Base-by-base conservation (phyloP, 1,140 invertebrate species). In the Drosophila pectinifera region DNA sequence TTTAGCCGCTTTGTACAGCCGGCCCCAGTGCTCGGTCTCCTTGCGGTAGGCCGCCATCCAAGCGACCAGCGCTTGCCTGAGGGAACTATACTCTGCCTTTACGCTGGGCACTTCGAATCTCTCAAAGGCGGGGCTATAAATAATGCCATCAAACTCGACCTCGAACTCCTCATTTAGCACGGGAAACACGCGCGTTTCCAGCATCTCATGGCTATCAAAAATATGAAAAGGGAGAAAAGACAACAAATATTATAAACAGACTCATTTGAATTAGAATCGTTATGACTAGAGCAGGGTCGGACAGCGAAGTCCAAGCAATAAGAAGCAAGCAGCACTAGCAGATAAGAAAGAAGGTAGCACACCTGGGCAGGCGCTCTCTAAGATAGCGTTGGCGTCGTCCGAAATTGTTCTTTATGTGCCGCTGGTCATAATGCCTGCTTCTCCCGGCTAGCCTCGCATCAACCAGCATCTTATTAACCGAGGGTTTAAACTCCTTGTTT, bases 361-460 rank as follows among this genome's bases (percentile, higher is more conserved):
- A 83, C 80, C 51, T 68, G 13, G 80, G 80, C 22, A 83, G 34
- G 5, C 42, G 48, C 34, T 83, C 80, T 5, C 80, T 54, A 4
- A 84, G 26, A 31, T 80, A 83, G 7, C 80, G 80, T 4, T 72
- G 0, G 4, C 81, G 56, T 7, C 42, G 48, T 13, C 80, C 80
- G 0, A 34, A 53, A 20, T 84, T 26, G 0, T n/a, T n/a, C 0
- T 46, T 3, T 0, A 55, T 31, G 0, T 4, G 0, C 14, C 11
- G 0, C 8, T 28, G 11, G 14, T 4, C 26, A 16, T 63, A 83
- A 4, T 83, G 59, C 0, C 16, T 2, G 16, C 76, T 84, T 6
- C 8, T 14, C 1, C 64, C 80, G 0, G 80, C 80, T 20, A 84
- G 13, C 3, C 39, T 13, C 0, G 34, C 36, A 0, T 20, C n/a